Conservation (phyloP, 2,113 vertebrate genomes). For the Pitta sordida region DNA sequence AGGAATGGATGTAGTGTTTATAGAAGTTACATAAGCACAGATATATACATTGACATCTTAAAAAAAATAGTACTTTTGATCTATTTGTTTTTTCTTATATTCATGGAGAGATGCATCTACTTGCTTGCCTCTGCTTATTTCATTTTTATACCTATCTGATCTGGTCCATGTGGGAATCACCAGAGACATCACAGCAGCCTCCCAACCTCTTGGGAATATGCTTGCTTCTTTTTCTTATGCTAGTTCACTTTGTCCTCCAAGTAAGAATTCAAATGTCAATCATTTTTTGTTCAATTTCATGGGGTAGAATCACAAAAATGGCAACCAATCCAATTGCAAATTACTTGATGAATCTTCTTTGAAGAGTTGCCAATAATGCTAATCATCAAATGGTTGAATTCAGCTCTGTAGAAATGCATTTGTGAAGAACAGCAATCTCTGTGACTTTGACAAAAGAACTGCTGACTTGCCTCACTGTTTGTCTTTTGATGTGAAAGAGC, state of each 20-base stretch:
- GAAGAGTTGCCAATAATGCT: slow-evolving; percentile 97
- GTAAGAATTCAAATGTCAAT: slow-evolving; percentile 78
- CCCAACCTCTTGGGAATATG: slow-evolving; percentile 21
- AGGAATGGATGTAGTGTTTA: neutral
- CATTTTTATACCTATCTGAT: neutral
- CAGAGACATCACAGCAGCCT: slow-evolving; percentile 5
- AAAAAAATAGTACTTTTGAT: neutral
- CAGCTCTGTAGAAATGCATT: slow-evolving; percentile 85
- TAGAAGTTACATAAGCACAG: neutral
- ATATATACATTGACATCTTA: neutral
- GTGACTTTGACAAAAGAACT: slow-evolving; percentile 99
- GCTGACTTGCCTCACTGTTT: slow-evolving; percentile 99
- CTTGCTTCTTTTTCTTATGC: slow-evolving; percentile 50
- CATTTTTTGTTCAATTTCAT: slow-evolving; percentile 79
- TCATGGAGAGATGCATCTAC: neutral
- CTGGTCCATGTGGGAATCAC: slow-evolving; percentile 29
- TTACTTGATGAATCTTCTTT: slow-evolving; percentile 92
- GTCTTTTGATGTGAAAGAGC: slow-evolving; percentile 99
- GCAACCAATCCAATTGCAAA: slow-evolving; percentile 82
- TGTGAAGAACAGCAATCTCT: slow-evolving; percentile 94
- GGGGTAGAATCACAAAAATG: slow-evolving; percentile 78
- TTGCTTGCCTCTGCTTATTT: neutral
- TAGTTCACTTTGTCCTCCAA: slow-evolving; percentile 62
- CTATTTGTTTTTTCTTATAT: neutral
- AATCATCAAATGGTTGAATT: slow-evolving; percentile 91